A percentile compares a stretch with the other conserved stretches of the same genome.
Evolutionary conservation across 2,113 vertebrate genomes (phyloP).

Genomic region (Strix uralensis): DNA sequence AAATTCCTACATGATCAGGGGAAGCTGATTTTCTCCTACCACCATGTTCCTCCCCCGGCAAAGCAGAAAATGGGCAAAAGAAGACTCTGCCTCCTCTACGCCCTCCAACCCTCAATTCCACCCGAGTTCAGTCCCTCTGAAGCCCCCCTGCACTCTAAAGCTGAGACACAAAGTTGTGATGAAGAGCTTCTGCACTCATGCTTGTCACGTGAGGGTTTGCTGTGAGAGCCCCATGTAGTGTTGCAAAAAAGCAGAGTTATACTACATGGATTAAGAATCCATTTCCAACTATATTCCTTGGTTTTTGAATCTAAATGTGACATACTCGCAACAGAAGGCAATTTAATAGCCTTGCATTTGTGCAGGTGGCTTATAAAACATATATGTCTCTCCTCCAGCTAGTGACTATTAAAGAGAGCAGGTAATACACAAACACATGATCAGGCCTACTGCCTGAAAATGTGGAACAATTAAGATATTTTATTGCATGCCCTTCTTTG

Average conservation of each 20-base stretch:
- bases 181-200: rapidly evolving
- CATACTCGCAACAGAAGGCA: constrained; percentile 46
- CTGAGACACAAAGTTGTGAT: neutral
- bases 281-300: neutral
- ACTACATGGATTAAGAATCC: neutral
- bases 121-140: rapidly evolving
- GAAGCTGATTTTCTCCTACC: neutral
- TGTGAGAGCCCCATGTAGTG: neutral
- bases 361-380: constrained; percentile 61
- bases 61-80: neutral
- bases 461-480: constrained; percentile 37
- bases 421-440: constrained; percentile 4
- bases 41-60: neutral
- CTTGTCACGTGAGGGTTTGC: neutral
- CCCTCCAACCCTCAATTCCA: neutral
- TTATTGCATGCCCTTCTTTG: constrained; percentile 26
- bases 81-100: neutral
- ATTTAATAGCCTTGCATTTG: constrained; percentile 23
- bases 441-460: constrained; percentile 10
- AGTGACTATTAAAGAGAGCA: constrained; percentile 12
- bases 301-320: neutral
- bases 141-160: neutral
- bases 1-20: neutral
- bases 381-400: constrained; percentile 17
- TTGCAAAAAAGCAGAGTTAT: neutral